Evolutionary conservation across 2,888 invertebrate species (phyloP).

Genomic region (Pomacea canaliculata): DNA sequence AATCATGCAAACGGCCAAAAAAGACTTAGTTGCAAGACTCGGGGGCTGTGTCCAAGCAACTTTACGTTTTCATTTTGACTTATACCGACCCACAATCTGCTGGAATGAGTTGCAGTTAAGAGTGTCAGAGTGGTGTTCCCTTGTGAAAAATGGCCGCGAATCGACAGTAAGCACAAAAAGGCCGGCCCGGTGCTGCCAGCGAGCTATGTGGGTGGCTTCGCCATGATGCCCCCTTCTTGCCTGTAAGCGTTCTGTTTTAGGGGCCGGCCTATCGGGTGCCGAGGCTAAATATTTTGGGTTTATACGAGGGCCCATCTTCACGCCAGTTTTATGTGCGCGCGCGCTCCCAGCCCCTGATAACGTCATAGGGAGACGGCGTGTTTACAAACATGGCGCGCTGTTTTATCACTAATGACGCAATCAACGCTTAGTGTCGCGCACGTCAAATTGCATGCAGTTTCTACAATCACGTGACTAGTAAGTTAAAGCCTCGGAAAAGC

Average conservation of each 20-base stretch:
- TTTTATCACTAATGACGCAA: conserved; percentile 16
- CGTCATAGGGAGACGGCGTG: conserved; percentile 6
- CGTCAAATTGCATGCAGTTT: not conserved
- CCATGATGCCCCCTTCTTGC: not conserved
- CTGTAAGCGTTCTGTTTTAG: too few species aligned
- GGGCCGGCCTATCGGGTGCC: not conserved
- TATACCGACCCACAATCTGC: too few species aligned
- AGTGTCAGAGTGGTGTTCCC: conserved; percentile 12
- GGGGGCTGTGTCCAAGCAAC: too few species aligned
- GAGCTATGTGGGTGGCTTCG: not conserved
- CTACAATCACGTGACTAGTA: too few species aligned
- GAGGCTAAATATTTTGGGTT: conserved; percentile 18
- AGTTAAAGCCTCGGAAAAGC: too few species aligned
- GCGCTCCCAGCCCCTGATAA: conserved; percentile 6
- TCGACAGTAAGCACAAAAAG: conserved; percentile 15
- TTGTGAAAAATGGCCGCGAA: conserved; percentile 12
- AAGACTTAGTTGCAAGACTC: too few species aligned
- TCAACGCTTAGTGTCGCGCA: conserved; percentile 21
- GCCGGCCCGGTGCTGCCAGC: not conserved
- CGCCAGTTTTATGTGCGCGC: conserved; percentile 6
- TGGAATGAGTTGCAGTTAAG: conserved; percentile 17
- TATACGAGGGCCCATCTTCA: not conserved
- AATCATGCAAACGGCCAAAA: too few species aligned
- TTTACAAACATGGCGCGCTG: conserved; percentile 21
- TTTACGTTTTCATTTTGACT: too few species aligned